A percentile compares a stretch with the other conserved stretches of the same genome.
Evolutionary conservation across 2,888 invertebrate genomes (phyloP).

Genomic region (Zygothrica quintamaculata): DNA sequence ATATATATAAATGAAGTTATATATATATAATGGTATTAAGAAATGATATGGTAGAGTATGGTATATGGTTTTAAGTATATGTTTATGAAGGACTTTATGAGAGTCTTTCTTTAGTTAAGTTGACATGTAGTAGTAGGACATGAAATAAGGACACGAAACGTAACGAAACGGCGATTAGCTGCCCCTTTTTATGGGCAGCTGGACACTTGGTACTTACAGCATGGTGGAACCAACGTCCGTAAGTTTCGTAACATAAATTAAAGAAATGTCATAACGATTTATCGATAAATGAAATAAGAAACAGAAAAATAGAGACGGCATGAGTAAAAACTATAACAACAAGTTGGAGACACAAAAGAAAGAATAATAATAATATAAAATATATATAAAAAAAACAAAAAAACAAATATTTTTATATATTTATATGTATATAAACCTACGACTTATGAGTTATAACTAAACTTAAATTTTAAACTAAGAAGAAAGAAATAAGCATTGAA

Average conservation of each 20-base stretch:
- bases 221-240: constrained; percentile 62
- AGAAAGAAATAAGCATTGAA: constrained; percentile 44
- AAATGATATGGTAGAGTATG: constrained; percentile 11
- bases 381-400: no score
- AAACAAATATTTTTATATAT: no score
- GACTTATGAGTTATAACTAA: constrained; percentile 40
- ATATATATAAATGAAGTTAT: not conserved
- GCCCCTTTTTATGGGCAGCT: constrained; percentile 35
- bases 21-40: constrained; percentile 11
- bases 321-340: constrained; percentile 53
- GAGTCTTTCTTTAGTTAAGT: constrained; percentile 18
- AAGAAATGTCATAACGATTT: constrained; percentile 49
- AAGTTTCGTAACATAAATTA: constrained; percentile 50
- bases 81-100: constrained; percentile 22
- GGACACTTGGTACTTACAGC: constrained; percentile 82
- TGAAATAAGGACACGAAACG: constrained; percentile 40
- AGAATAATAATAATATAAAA: no score
- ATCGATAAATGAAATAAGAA: constrained; percentile 52
- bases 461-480: constrained; percentile 49
- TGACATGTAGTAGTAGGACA: constrained; percentile 29
- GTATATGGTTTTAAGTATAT: constrained; percentile 17
- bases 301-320: constrained; percentile 48
- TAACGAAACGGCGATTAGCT: constrained; percentile 45
- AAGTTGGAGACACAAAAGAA: constrained; percentile 15
- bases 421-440: constrained; percentile 38